Evolutionary conservation across 1,140 invertebrate genomes (phyloP), one percentile per base, ranked within the genome.

Genomic region (Metaphire vulgaris): DNA sequence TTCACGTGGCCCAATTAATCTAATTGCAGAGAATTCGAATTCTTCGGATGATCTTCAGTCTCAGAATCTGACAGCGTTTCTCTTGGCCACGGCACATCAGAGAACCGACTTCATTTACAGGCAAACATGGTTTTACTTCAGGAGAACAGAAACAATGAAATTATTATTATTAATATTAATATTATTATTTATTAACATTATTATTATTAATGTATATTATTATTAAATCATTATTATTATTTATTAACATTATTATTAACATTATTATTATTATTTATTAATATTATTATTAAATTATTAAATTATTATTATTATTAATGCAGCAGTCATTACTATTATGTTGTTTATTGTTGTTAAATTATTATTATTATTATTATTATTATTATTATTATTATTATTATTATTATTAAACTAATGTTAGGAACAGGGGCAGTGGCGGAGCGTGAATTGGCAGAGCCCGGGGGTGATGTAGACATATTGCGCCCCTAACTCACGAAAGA

Each of bases 51-150:
- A n/a, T n/a, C n/a, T n/a, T n/a, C n/a, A n/a, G n/a, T 6, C 41
- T 56, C 21, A 12, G 41, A 56, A 56, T 56, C 21, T 56, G 33
- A 73, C 72, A n/a, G 72, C 33, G 56, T 73, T 73, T 41, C 32
- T 64, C 1, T 41, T 73, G 32, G 41, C 12, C 72, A 73, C 72
- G 33, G 28, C 33, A 21, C 72, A 73, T 29, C 72, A 73, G 34
- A 33, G n/a, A 34, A 1, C n/a, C 30, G 72, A 73, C 34, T 73
- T 73, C 72, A 34, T 73, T 2, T 21, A 34, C 33, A 73, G 72
- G 72, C 56, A 2, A 71, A 14, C 31, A 29, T 26, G 31, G 1
- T 68, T 2, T 66, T 66, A 28, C n/a, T n/a, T 66, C 21, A n/a
- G 65, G n/a, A n/a, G n/a, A 66, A 66, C 65, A 66, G n/a, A n/a